These are phyloP conservation scores for Vidua chalybeata DNA, from an alignment of 2,113 vertebrate species.

Conservation along the genomic window DNA sequence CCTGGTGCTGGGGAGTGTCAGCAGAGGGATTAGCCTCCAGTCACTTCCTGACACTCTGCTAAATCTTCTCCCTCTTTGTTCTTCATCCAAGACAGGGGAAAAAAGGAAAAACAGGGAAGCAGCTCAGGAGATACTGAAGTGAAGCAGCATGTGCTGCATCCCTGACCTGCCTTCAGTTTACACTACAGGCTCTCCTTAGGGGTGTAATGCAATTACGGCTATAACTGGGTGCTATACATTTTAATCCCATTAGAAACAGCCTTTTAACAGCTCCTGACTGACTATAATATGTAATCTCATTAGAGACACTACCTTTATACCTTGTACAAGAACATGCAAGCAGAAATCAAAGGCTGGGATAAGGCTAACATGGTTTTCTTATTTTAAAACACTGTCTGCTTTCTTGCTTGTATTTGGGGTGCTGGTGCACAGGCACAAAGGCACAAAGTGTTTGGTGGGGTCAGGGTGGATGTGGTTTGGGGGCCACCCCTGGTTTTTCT, in stretches of 20 bases:
- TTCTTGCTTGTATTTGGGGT: background rate
- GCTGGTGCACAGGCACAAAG: background rate
- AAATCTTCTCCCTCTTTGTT: constrained; percentile 69
- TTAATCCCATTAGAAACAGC: constrained; percentile 73
- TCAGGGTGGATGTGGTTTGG: background rate
- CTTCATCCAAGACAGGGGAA: constrained; percentile 63
- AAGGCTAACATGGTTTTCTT: background rate
- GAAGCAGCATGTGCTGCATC: background rate
- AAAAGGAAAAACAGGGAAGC: constrained; percentile 62
- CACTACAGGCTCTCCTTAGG: constrained; percentile 56
- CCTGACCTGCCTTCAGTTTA: constrained; percentile 57
- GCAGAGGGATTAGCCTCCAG: constrained; percentile 70
- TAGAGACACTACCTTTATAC: constrained; percentile 60
- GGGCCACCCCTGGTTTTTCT: background rate
- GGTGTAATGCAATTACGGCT: constrained; percentile 56
- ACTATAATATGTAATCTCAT: constrained; percentile 72
- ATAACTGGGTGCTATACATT: constrained; percentile 68
- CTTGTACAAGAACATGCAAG: constrained; percentile 36
- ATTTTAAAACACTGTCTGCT: background rate
- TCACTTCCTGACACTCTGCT: constrained; percentile 73
- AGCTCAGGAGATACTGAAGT: constrained; percentile 40
- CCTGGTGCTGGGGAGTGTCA: constrained; percentile 68
- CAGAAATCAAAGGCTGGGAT: constrained; percentile 43
- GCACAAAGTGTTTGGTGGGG: background rate
- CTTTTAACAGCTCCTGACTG: constrained; percentile 63